A percentile compares a stretch with the other conserved stretches of the same genome.
Conservation (phyloP, 2,797 vertebrate species). For the Pangasius krempfi region DNA sequence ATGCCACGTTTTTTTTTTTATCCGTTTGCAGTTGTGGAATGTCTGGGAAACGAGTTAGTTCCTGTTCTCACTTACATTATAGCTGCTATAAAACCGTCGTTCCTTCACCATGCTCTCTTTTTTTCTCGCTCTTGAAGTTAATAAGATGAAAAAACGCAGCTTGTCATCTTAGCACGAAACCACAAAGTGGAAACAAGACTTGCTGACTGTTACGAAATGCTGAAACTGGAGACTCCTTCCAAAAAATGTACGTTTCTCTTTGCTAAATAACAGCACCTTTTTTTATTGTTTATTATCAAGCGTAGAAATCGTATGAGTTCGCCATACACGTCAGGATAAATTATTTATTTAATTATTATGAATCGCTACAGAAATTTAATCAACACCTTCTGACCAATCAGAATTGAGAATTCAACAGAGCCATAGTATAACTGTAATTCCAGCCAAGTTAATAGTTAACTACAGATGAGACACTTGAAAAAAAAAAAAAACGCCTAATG, state of each 20-base stretch:
- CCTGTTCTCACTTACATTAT: background rate
- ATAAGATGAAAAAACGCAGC: background rate
- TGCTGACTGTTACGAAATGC: background rate
- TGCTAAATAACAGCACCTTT: background rate
- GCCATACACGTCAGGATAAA: background rate
- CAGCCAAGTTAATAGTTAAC: background rate
- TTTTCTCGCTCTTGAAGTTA: background rate
- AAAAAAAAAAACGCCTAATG: background rate
- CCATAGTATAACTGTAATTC: background rate
- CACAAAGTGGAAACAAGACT: background rate
- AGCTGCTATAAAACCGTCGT: background rate
- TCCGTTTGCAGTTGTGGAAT: background rate
- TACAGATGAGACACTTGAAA: background rate
- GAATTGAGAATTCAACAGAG: background rate
- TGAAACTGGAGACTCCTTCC: background rate
- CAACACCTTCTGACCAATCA: background rate
- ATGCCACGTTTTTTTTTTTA: background rate
- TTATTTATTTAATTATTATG: too few relatives aligned
- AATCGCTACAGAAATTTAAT: background rate
- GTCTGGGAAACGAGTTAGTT: background rate
- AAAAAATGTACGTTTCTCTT: background rate
- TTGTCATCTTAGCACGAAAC: background rate
- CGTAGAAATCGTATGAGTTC: background rate
- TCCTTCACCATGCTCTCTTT: background rate
- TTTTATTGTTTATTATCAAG: background rate